Percentiles rank a stretch among this genome's conserved stretches.
Conservation (phyloP, 2,113 vertebrate species). For the Paralichthys olivaceus region DNA sequence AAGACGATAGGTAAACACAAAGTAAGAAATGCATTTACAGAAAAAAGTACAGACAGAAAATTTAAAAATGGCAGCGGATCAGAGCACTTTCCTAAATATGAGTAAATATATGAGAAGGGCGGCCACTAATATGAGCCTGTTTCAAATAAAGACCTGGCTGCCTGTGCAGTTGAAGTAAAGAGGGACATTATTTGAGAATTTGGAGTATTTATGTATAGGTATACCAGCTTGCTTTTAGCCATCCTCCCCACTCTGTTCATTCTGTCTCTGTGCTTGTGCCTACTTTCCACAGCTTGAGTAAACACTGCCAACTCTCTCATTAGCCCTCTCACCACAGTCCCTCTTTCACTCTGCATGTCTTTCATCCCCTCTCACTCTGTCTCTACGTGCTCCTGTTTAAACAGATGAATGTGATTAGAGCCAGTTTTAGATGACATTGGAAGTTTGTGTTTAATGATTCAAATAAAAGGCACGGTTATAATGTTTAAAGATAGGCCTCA, state of each 20-base stretch:
- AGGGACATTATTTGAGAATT: conserved; percentile 12
- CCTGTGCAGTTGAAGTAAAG: conserved; percentile 8
- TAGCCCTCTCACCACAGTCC: conserved; percentile 64
- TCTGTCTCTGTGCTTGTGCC: conserved; percentile 53
- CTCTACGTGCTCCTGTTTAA: conserved; percentile 63
- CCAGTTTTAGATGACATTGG: conserved; percentile 71
- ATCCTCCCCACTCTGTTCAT: conserved; percentile 26
- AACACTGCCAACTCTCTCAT: conserved; percentile 71
- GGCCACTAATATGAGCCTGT: background rate
- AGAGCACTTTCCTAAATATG: background rate
- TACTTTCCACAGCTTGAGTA: conserved; percentile 66
- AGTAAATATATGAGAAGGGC: background rate
- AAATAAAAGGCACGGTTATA: conserved; percentile 65
- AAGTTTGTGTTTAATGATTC: conserved; percentile 74
- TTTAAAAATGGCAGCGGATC: background rate
- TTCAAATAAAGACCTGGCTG: conserved; percentile 4
- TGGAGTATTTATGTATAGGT: conserved; percentile 9
- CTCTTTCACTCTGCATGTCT: conserved; percentile 57
- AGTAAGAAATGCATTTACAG: background rate
- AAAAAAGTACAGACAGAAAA: background rate
- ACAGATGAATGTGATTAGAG: conserved; percentile 78
- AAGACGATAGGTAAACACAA: background rate
- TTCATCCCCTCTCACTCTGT: conserved; percentile 62
- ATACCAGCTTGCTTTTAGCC: conserved; percentile 25
- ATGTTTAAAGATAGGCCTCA: conserved; percentile 64